Evolutionary conservation across 2,113 vertebrate genomes (phyloP).

Genomic region (Chaetops frenatus): DNA sequence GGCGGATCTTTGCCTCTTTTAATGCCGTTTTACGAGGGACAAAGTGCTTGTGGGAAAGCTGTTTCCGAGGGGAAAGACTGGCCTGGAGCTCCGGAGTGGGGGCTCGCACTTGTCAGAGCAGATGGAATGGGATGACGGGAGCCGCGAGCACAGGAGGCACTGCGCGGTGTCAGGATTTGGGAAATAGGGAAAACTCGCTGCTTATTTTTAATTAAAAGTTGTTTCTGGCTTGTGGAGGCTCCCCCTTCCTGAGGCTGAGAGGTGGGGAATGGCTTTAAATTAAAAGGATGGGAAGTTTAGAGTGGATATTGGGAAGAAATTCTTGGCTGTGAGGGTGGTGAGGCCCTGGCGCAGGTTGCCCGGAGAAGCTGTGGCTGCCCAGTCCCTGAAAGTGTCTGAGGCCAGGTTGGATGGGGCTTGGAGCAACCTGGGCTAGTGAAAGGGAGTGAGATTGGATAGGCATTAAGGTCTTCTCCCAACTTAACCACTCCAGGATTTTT

Average conservation of each 20-base stretch:
- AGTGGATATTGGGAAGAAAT: not conserved
- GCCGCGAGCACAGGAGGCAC: not conserved
- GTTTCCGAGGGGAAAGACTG: not conserved
- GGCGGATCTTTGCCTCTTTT: not conserved
- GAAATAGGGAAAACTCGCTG: not conserved
- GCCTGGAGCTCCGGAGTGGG: not conserved
- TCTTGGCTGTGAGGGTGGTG: not conserved
- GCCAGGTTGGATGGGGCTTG: fast-evolving
- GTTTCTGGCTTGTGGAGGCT: fast-evolving
- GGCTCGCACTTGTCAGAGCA: not conserved
- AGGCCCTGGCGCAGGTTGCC: not conserved
- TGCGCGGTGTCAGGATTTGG: not conserved
- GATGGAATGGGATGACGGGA: not conserved
- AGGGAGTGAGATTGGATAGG: fast-evolving
- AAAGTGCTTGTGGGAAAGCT: not conserved
- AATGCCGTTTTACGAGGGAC: not conserved
- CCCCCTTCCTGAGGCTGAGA: not conserved
- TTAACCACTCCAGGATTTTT: not conserved
- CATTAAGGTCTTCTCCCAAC: not conserved
- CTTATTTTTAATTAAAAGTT: not conserved
- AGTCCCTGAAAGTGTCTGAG: fast-evolving
- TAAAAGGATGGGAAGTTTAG: not conserved
- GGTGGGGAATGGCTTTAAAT: not conserved
- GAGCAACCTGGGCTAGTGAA: fast-evolving
- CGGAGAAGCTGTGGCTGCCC: not conserved